A percentile compares a stretch with the other conserved stretches of the same genome.
phyloP scores from a whole-genome alignment of 2,797 vertebrate genomes.

The Smutsia temminckii region DNA sequence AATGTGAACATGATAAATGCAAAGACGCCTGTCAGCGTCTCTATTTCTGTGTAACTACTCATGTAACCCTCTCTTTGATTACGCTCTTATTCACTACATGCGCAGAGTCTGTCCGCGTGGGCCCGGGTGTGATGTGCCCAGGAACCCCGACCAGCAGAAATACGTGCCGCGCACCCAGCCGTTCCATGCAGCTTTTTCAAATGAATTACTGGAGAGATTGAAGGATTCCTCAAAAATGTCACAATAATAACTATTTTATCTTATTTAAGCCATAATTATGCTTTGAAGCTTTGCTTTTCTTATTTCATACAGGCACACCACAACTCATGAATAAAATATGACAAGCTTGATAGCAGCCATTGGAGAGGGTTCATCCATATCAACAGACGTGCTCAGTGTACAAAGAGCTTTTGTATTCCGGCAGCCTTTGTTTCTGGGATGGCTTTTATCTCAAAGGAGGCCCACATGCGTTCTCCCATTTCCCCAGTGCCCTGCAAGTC shows the following conservation, averaged over 20 bases:
- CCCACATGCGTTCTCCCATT: constrained; percentile 22
- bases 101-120: constrained; percentile 36
- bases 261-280: constrained; percentile 84
- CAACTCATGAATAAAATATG: constrained; percentile 97
- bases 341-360: constrained; percentile 91
- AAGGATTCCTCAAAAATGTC: constrained; percentile 77
- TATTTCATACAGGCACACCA: constrained; percentile 89
- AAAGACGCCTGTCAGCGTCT: constrained; percentile 33
- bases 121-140: neutral
- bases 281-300: constrained; percentile 84
- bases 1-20: constrained; percentile 55
- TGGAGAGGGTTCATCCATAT: constrained; percentile 85
- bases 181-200: constrained; percentile 59
- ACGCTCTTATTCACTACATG: constrained; percentile 33
- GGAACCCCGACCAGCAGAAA: constrained; percentile 44
- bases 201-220: constrained; percentile 75
- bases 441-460: constrained; percentile 80
- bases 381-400: constrained; percentile 82
- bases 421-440: constrained; percentile 82
- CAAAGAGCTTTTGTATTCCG: constrained; percentile 77
- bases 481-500: neutral
- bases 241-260: constrained; percentile 83
- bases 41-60: constrained; percentile 57
- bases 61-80: constrained; percentile 64
- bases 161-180: constrained; percentile 5